phyloP scores from a whole-genome alignment of 2,113 vertebrate species.

The Mastomys natalensis region DNA sequence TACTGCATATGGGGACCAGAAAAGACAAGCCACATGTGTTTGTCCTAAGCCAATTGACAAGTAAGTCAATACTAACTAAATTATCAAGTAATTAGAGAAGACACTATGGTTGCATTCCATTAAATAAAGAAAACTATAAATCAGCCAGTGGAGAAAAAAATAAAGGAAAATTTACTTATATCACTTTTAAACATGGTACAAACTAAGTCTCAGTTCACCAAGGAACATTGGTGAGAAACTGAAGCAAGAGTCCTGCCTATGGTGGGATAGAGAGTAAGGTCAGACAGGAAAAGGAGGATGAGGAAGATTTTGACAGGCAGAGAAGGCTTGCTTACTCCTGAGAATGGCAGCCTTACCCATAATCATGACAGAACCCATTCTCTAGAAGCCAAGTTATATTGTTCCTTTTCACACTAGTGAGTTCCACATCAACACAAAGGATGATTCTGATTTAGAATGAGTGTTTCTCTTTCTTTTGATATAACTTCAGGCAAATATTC shows the following conservation, averaged over 20 bases:
- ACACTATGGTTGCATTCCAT: background rate
- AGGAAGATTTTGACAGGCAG: background rate
- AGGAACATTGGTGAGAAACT: background rate
- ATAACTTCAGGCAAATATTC: background rate
- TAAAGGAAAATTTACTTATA: background rate
- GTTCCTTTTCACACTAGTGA: background rate
- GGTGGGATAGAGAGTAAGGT: background rate
- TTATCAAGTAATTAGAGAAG: background rate
- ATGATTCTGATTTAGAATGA: background rate
- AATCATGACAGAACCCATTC: background rate
- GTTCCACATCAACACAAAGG: background rate
- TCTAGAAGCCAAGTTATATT: background rate
- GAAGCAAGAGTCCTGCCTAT: background rate
- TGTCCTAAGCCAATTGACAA: background rate
- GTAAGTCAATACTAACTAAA: background rate
- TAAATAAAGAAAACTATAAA: background rate
- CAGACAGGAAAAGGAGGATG: fast-evolving
- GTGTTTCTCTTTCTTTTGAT: background rate
- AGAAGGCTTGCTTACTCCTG: background rate
- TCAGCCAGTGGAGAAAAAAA: background rate
- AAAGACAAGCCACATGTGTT: background rate
- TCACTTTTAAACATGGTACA: background rate
- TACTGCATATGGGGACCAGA: too few relatives aligned
- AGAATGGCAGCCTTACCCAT: background rate
- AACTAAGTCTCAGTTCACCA: background rate